Evolutionary conservation across 1,140 invertebrate species (phyloP).

Genomic region (Oppia nitens): DNA sequence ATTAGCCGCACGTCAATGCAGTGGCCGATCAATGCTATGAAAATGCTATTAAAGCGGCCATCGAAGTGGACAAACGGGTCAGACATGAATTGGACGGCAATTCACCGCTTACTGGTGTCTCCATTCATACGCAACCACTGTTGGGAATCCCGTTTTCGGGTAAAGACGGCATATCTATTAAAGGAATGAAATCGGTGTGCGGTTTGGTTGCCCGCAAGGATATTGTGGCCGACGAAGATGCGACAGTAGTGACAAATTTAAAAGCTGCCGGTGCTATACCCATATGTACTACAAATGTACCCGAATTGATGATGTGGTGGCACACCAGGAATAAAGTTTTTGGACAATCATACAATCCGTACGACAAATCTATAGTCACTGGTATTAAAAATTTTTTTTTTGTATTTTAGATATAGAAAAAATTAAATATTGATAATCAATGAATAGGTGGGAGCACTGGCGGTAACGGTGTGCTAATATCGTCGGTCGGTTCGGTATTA

Average conservation of each 20-base stretch:
- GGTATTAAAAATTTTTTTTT: not conserved
- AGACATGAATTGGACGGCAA: constrained; percentile 32
- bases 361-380: constrained; percentile 7
- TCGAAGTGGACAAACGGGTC: constrained; percentile 47
- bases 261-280: constrained; percentile 54
- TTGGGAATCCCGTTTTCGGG: constrained; percentile 21
- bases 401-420: not conserved
- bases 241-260: constrained; percentile 42
- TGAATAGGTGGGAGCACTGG: constrained; percentile 41
- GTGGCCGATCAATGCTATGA: constrained; percentile 58
- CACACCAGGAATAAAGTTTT: constrained; percentile 9
- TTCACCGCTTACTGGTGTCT: constrained; percentile 39
- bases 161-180: constrained; percentile 19
- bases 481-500: constrained; percentile 59
- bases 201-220: constrained; percentile 25
- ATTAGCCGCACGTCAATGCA: constrained; percentile 44
- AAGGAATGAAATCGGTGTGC: constrained; percentile 6
- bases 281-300: constrained; percentile 58
- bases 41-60: constrained; percentile 52
- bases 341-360: constrained; percentile 14
- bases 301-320: constrained; percentile 62
- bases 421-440: not conserved
- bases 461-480: constrained; percentile 36
- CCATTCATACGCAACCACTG: constrained; percentile 17
- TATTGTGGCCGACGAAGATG: constrained; percentile 43